Evolutionary conservation across 37 sponge, comb jelly and placozoan species (phyloP).

Genomic region (Oscarella lobularis): DNA sequence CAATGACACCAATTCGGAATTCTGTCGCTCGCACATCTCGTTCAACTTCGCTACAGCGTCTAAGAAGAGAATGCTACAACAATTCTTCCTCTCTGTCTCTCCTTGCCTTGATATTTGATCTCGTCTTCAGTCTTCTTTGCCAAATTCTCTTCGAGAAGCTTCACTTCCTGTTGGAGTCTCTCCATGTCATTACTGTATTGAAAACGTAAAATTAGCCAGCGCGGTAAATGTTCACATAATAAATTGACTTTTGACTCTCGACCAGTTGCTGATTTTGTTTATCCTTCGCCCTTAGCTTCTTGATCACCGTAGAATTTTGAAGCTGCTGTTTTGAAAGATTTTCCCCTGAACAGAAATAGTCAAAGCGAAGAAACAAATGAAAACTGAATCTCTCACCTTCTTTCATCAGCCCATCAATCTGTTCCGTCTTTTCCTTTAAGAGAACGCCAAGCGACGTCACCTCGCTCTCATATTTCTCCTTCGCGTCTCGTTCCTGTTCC

Average conservation of each 20-base stretch:
- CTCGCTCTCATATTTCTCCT: constrained; percentile 11
- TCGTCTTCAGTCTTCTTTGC: constrained; percentile 70
- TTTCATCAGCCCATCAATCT: constrained; percentile 56
- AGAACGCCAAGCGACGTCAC: too few relatives aligned
- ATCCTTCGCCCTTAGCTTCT: constrained; percentile 75
- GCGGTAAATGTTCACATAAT: too few relatives aligned
- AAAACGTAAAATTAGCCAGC: too few relatives aligned
- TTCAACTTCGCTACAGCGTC: constrained; percentile 61
- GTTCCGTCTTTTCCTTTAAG: constrained; percentile 43
- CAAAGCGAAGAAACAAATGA: neutral
- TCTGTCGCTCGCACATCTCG: constrained; percentile 58
- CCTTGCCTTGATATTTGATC: constrained; percentile 52
- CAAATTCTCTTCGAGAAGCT: constrained; percentile 37
- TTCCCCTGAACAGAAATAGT: constrained; percentile 33
- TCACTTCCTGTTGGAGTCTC: constrained; percentile 29
- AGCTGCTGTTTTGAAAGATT: constrained; percentile 78
- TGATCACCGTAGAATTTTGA: constrained; percentile 63
- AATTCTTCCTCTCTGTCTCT: neutral
- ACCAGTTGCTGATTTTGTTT: constrained; percentile 66
- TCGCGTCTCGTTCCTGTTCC: constrained; percentile 24
- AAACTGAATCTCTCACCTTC: constrained; percentile 34
- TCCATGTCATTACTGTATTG: constrained; percentile 50
- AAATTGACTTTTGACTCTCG: constrained; percentile 27
- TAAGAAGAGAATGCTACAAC: constrained; percentile 2
- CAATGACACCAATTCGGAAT: constrained; percentile 36